Base-by-base conservation (phyloP, 1,140 invertebrate species). In the Apis mellifera region DNA sequence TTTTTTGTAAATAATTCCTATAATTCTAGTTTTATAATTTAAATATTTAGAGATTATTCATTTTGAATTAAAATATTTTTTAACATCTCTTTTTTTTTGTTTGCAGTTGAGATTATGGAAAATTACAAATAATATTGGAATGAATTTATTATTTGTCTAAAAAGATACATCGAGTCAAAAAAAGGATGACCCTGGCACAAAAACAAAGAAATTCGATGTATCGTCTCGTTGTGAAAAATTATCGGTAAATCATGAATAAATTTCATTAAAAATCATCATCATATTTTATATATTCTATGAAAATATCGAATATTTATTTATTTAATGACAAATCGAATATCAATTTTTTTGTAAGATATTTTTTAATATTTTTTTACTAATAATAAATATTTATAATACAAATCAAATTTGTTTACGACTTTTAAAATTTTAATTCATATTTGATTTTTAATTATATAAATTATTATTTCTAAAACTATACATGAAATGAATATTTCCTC, bases 151-250 rank as follows among this genome's bases (percentile, higher is more conserved):
- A 76, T 32, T 62, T 70, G 11, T 57, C 19, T 17, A 62, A 26
- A 55, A 12, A 9, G 65, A 21, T 69, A 12, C 50, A 59, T 32
- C 52, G 13, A 78, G 64, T 57, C 7, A 54, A 7, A 78, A n/a
- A 78, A 69, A 82, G 74, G 65, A 70, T 70, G 80, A 82, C n/a
- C 74, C 66, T 78, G 26, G 48, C 21, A 70, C 0, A 13, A 26
- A 55, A 48, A 54, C 11, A 60, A 60, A 26, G 48, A 26, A 64
- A 71, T 68, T 54, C n/a, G 19, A 17, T 55, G 32, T 23, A 60
- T 48, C 23, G 26, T 32, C 54, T 60, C 42, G 23, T 50, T n/a
- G 1, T n/a, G 11, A 17, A 11, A n/a, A 76, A 82, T 21, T n/a
- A 75, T 21, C 11, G 11, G 32, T 9, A 48, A 72, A 60, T 74